Conservation (phyloP, 1,140 invertebrate genomes). For the Copidosoma floridanum region DNA sequence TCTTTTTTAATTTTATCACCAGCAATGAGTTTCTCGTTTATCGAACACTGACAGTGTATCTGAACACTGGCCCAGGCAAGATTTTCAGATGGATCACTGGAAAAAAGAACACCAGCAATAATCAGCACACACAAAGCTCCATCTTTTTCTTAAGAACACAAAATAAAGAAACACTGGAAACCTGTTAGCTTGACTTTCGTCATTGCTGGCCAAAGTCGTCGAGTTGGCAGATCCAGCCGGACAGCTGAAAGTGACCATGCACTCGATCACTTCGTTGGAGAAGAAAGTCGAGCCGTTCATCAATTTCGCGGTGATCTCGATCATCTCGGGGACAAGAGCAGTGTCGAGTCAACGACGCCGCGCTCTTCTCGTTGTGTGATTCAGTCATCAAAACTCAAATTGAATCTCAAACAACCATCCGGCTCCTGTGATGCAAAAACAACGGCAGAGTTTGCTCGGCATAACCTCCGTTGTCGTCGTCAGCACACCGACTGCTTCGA, state of each 20-base stretch:
- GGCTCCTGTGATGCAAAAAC: too few species aligned
- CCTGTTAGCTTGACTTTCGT: slow-evolving; percentile 74
- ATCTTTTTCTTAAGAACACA: background rate
- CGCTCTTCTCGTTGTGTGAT: too few species aligned
- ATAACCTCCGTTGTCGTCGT: slow-evolving; percentile 6
- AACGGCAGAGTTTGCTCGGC: background rate
- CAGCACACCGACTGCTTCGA: too few species aligned
- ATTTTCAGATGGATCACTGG: slow-evolving; percentile 75
- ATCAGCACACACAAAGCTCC: slow-evolving; percentile 1
- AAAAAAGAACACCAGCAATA: too few species aligned
- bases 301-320: slow-evolving; percentile 83
- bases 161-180: slow-evolving; percentile 47
- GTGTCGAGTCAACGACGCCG: too few species aligned
- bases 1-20: slow-evolving; percentile 46
- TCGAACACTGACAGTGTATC: slow-evolving; percentile 87
- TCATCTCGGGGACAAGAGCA: slow-evolving; percentile 65
- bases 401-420: too few species aligned
- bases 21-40: slow-evolving; percentile 65
- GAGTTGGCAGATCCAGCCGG: slow-evolving; percentile 70
- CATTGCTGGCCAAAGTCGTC: slow-evolving; percentile 69
- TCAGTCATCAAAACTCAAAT: too few species aligned
- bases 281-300: slow-evolving; percentile 85
- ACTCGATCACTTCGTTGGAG: slow-evolving; percentile 85
- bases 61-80: slow-evolving; percentile 95
- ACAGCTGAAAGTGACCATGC: slow-evolving; percentile 83